Base-by-base conservation (phyloP, 2,888 invertebrate genomes). In the Aleiodes alternator region DNA sequence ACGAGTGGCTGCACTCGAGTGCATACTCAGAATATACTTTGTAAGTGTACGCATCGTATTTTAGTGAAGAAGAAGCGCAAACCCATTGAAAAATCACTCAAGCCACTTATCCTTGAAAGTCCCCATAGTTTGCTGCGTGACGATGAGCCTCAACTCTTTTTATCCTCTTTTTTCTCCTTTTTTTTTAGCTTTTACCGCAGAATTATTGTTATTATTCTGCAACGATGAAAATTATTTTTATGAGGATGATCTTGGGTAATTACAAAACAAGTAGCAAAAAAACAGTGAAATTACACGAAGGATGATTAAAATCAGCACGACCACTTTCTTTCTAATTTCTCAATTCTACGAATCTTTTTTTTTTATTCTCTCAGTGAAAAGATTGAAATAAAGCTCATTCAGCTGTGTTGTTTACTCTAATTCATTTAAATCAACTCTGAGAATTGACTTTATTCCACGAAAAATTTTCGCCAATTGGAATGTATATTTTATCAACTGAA, bases 21-120 rank as follows among this genome's bases (percentile, higher is more conserved):
- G 64, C 64, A 64, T 64, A 43, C 64, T 64, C 16, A 16, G 64
- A 64, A 64, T 64, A 43, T 61, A 61, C 61, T 61, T 14, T 61
- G 61, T 34, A 38, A 34, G 61, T 43, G 38, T 61, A 38, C 14
- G 61, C 61, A 61, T 61, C n/a, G 64, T 64, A 64, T 64, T 64
- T 23, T 64, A 23, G 9, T 64, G 64, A 48, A 64, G 64, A 23
- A 64, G 64, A 64, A 64, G 64, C 64, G 64, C 64, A 64, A 64
- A 64, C 64, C 48, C 23, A 64, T 48, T 64, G 64, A 64, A 64
- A 64, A 64, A 64, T 64, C 43, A 64, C 64, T 64, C 43, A 43
- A 64, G 48, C 64, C 64, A 64, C 64, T 64, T 64, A 64, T 64
- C 64, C 48, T 64, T 64, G 64, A 64, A 64, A 48, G 64, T 48